These are phyloP conservation scores for Phoeniculus purpureus DNA, from an alignment of 2,797 vertebrate species.

Conservation along the genomic window DNA sequence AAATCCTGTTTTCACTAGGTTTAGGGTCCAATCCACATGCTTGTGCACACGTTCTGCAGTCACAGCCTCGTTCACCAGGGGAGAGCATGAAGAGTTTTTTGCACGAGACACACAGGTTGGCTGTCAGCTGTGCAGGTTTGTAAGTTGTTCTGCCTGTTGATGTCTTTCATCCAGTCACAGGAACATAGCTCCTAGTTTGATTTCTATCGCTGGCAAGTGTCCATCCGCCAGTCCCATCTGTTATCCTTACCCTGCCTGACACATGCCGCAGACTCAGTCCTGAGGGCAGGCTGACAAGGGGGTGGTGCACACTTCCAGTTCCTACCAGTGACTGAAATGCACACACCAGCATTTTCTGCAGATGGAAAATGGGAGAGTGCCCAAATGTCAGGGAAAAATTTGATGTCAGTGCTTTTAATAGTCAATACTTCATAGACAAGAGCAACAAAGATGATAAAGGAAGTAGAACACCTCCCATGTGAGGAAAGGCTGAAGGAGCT, in stretches of 20 bases:
- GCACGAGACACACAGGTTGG: not conserved
- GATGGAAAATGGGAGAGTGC: not conserved
- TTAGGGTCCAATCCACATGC: not conserved
- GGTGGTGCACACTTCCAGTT: not conserved
- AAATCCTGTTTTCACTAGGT: not conserved
- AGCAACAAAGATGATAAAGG: no score
- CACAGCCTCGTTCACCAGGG: not conserved
- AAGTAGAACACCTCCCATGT: no score
- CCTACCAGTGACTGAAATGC: not conserved
- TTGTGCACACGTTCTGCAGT: not conserved
- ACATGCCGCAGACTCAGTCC: not conserved
- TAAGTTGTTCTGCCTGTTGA: conserved; percentile 14
- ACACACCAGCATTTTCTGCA: not conserved
- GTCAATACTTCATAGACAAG: not conserved
- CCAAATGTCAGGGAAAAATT: not conserved
- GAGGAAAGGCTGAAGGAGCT: no score
- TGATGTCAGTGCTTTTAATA: not conserved
- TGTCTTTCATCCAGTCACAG: not conserved
- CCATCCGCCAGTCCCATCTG: conserved; percentile 13
- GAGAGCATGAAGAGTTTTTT: not conserved
- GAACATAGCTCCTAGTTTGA: conserved; percentile 2
- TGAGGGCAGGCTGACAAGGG: conserved; percentile 11
- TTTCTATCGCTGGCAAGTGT: conserved; percentile 42
- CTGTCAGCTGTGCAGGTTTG: not conserved
- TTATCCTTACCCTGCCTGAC: not conserved